A percentile compares a stretch with the other conserved stretches of the same genome.
phyloP scores from a whole-genome alignment of 2,888 invertebrate species.

The Deilephila elpenor region DNA sequence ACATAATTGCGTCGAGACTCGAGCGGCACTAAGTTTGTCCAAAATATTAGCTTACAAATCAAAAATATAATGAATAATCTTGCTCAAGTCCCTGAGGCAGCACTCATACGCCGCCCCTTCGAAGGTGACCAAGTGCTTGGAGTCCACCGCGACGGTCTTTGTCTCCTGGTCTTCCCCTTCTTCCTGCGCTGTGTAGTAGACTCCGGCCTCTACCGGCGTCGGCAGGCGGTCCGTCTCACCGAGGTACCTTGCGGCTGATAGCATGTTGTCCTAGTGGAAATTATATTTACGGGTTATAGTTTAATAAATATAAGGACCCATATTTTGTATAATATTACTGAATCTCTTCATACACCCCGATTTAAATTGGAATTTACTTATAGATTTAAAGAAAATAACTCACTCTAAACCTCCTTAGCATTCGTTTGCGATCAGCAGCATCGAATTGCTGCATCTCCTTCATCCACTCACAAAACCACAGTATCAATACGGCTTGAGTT shows the following conservation, averaged over 20 bases:
- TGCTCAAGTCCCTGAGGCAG: constrained; percentile 62
- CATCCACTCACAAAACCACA: constrained; percentile 82
- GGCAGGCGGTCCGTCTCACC: constrained; percentile 56
- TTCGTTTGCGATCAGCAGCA: constrained; percentile 71
- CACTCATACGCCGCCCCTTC: constrained; percentile 61
- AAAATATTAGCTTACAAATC: constrained; percentile 65
- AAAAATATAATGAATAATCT: constrained; percentile 78
- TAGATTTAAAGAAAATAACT: neutral
- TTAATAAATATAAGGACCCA: neutral
- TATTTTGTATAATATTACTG: too few relatives aligned
- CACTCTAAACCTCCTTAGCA: constrained; percentile 72
- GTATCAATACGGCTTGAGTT: constrained; percentile 70
- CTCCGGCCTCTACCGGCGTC: constrained; percentile 60
- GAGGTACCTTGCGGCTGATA: constrained; percentile 63
- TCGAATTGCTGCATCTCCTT: constrained; percentile 79
- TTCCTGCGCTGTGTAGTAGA: constrained; percentile 57
- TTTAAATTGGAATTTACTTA: too few relatives aligned
- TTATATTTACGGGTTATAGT: neutral
- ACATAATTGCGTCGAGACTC: too few relatives aligned
- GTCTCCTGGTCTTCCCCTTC: constrained; percentile 33
- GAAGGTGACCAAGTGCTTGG: constrained; percentile 57
- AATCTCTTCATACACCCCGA: too few relatives aligned
- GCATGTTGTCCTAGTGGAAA: constrained; percentile 69
- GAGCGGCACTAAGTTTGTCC: neutral
- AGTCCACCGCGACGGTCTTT: neutral